A percentile compares a stretch with the other conserved stretches of the same genome.
phyloP scores from a whole-genome alignment of 2,888 invertebrate species.

The Pseudococcus viburni region DNA sequence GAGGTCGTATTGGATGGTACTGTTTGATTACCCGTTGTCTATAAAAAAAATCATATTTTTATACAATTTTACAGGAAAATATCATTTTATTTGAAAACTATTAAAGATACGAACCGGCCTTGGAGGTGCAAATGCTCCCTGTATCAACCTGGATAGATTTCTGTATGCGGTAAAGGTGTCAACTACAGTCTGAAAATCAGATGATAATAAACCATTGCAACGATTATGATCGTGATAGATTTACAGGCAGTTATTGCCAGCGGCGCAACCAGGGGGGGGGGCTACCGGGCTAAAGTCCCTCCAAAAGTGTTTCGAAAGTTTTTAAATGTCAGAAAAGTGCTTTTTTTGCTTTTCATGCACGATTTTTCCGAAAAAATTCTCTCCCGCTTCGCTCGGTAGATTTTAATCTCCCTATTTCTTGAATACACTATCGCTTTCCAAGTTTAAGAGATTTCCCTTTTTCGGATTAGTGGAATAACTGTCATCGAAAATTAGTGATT shows the following conservation, averaged over 20 bases:
- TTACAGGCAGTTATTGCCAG: background rate
- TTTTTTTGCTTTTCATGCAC: too few species aligned
- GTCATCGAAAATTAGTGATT: too few species aligned
- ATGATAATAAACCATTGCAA: background rate
- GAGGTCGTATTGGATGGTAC: constrained; percentile 49
- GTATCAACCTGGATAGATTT: constrained; percentile 59
- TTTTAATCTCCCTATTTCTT: too few species aligned
- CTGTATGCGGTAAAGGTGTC: constrained; percentile 62
- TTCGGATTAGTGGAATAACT: too few species aligned
- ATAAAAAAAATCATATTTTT: background rate
- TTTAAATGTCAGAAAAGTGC: too few species aligned
- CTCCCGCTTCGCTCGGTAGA: too few species aligned
- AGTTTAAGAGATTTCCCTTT: too few species aligned
- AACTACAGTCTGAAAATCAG: constrained; percentile 42
- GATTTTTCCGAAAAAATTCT: too few species aligned
- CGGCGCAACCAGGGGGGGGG: too few species aligned
- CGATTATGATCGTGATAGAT: background rate
- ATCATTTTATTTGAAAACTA: background rate
- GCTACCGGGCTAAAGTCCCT: too few species aligned
- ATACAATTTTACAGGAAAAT: background rate
- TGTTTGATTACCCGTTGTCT: constrained; percentile 14
- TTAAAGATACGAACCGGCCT: constrained; percentile 25
- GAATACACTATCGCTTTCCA: too few species aligned
- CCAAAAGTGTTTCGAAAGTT: too few species aligned
- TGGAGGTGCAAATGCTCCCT: constrained; percentile 42